Percentiles rank a stretch among this genome's conserved stretches.
phyloP scores from a whole-genome alignment of 2,888 invertebrate genomes.

The Exocentrus adspersus region DNA sequence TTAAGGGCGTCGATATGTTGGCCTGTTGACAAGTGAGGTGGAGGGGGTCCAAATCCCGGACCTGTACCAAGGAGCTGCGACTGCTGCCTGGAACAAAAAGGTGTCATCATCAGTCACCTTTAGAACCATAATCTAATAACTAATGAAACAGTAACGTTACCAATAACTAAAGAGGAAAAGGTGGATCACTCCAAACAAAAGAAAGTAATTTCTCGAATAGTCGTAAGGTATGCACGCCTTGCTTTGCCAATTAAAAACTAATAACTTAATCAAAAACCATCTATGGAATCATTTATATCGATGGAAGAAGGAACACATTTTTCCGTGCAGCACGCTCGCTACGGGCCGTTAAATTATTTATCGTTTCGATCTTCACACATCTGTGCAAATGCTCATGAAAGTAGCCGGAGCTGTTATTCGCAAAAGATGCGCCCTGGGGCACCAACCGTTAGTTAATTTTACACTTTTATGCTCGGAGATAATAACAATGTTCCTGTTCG shows the following conservation, averaged over 20 bases:
- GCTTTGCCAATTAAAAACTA: no score
- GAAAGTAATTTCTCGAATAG: no score
- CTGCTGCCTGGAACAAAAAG: constrained; percentile 15
- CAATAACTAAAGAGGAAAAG: no score
- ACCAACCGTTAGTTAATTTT: neutral
- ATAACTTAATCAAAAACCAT: no score
- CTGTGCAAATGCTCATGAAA: constrained; percentile 3
- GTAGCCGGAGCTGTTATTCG: neutral
- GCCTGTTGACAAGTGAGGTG: constrained; percentile 41
- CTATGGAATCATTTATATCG: neutral
- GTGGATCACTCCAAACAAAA: no score
- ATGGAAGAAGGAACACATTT: neutral
- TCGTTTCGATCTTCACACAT: neutral
- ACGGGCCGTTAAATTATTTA: no score
- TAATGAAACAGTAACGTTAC: no score
- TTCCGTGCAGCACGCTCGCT: neutral
- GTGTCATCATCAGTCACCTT: neutral
- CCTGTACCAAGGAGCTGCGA: constrained; percentile 49
- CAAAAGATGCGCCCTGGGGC: neutral
- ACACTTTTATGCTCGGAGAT: neutral
- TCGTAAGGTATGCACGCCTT: no score
- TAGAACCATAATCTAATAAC: no score
- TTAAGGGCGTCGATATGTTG: constrained; percentile 48
- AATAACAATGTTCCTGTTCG: neutral
- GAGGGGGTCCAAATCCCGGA: constrained; percentile 44